Evolutionary conservation across 2,888 invertebrate genomes (phyloP), one percentile per base, ranked within the genome.

Genomic region (Chrysopilus asiliformis): DNA sequence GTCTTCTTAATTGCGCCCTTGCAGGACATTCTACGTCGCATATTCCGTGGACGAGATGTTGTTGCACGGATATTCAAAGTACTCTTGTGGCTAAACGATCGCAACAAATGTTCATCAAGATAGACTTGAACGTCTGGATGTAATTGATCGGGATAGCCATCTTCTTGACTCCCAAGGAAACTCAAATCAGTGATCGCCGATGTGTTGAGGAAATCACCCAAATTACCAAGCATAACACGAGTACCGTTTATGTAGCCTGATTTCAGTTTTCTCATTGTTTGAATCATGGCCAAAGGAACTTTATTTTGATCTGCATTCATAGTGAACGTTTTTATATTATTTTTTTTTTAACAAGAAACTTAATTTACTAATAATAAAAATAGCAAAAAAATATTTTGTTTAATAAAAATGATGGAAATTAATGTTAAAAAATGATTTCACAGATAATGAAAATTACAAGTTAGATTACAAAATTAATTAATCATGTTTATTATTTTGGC

Each of bases 201-300:
- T 0, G 98, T 99, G 52, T 83, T 94, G 39, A 97, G 67, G 60
- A 98, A 99, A 48, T 97, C 95, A 45, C 81, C 82, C 19, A 98
- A 66, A 57, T 84, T 82, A n/a, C 97, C 95, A 41, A 98, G 67
- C 39, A 93, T 89, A 0, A 98, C 95, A 50, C 95, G 74, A 0
- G 97, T 95, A n/a, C 97, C 98, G 56, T 94, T 94, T 36, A 97
- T 91, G 57, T 98, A 98, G 8, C 98, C 98, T 41, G 93, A 94
- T 61, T 94, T 93, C 4, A 98, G 67, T 64, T 98, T 98, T 57
- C 94, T 91, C 76, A 98, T 89, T 2, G 97, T 97, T 3, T 93
- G 91, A 49, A 95, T 81, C 79, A 98, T 89, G 0, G 94, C 87
- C 57, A 87, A 69, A 0, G 93, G 93, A 43, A 91, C 81, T 65